Base-by-base conservation (phyloP, 2,888 invertebrate genomes). In the Anodontia alba region DNA sequence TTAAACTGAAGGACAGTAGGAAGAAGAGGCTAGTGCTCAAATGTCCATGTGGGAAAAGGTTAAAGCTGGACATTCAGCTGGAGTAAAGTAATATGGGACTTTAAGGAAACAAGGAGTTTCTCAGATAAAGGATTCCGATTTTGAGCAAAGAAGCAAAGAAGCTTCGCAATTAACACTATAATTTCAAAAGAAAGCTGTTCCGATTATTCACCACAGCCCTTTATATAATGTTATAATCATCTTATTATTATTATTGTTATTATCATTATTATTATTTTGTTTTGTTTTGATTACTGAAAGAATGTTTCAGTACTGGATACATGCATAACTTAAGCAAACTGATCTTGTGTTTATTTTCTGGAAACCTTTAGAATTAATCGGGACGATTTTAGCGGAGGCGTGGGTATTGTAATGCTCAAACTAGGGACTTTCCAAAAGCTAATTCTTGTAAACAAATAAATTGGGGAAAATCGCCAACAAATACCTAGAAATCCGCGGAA, bases 341-440 rank as follows among this genome's bases (percentile, higher is more conserved):
- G 20, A 51, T 51, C 51, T 23, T 51, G 51, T n/a, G 51, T n/a
- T n/a, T 51, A 23, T n/a, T 51, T 51, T n/a, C 17, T 51, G 5
- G 17, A 23, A 23, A n/a, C 20, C 23, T 12, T n/a, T 51, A 51
- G 23, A 51, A 51, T n/a, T n/a, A 51, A 51, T 51, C 51, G 51
- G 51, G 51, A 51, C 51, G 51, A 51, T 51, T 51, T 51, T 51
- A 51, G 51, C 51, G 51, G 51, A 51, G 51, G 51, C 51, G 51
- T 51, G 51, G 51, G 51, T 51, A 51, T n/a, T 51, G 51, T 51
- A n/a, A n/a, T n/a, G n/a, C n/a, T n/a, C n/a, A n/a, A n/a, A n/a
- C n/a, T n/a, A n/a, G n/a, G n/a, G n/a, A n/a, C n/a, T n/a, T n/a
- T n/a, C n/a, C n/a, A n/a, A n/a, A n/a, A n/a, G n/a, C n/a, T n/a